A percentile compares a stretch with the other conserved stretches of the same genome.
These are phyloP conservation scores for Microchirus variegatus DNA, from an alignment of 2,797 vertebrate genomes.

Conservation along the genomic window DNA sequence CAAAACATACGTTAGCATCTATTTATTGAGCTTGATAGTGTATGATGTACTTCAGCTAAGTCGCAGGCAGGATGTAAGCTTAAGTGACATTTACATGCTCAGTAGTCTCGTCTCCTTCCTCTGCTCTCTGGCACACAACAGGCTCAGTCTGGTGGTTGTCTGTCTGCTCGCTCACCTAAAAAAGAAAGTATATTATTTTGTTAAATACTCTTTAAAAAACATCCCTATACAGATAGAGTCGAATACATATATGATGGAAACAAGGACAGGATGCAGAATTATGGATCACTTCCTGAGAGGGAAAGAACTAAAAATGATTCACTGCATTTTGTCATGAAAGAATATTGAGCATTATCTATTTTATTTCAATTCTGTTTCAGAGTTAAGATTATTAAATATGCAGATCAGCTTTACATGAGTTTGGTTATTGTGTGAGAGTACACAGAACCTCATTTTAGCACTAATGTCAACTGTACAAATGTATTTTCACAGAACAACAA, in stretches of 20 bases:
- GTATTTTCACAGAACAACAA: background rate
- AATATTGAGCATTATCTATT: conserved; percentile 3
- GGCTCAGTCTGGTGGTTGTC: conserved; percentile 19
- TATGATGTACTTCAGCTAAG: conserved; percentile 31
- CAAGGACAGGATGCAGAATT: conserved; percentile 28
- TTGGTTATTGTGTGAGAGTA: background rate
- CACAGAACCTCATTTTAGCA: background rate
- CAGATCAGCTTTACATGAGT: background rate
- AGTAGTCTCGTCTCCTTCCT: conserved; percentile 34
- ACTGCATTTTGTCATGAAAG: conserved; percentile 4
- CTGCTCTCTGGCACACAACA: conserved; percentile 23
- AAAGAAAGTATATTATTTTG: conserved; percentile 14
- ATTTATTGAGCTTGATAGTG: conserved; percentile 36
- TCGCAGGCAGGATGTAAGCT: conserved; percentile 58
- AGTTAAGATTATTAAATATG: background rate
- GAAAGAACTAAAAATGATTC: background rate
- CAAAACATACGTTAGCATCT: background rate
- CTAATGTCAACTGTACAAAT: background rate
- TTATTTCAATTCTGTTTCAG: background rate
- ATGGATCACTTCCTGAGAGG: conserved; percentile 61
- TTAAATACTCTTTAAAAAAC: background rate
- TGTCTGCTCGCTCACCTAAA: conserved; percentile 56
- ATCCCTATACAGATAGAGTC: conserved; percentile 17
- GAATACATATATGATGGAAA: conserved; percentile 35
- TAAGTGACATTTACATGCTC: conserved; percentile 74